Percentiles rank a stretch among this genome's conserved stretches.
Evolutionary conservation across 2,888 invertebrate genomes (phyloP).

Genomic region (Octodonta nipae): DNA sequence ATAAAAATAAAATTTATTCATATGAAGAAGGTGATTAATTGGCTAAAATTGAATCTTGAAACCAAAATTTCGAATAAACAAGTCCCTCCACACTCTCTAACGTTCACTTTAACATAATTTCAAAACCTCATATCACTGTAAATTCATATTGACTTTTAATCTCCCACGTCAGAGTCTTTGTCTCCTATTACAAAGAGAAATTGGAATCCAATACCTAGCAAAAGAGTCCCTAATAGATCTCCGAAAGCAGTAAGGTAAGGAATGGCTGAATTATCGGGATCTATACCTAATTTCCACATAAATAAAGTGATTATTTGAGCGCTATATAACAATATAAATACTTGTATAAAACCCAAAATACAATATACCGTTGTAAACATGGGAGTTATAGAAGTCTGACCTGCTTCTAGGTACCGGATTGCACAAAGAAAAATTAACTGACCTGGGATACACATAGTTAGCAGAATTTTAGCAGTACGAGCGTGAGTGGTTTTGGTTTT

Average conservation of each 20-base stretch:
- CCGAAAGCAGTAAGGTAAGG: constrained; percentile 79
- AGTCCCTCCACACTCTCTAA: no score
- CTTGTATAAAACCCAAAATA: constrained; percentile 31
- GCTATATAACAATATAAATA: constrained; percentile 57
- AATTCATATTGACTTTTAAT: no score
- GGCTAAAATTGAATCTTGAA: no score
- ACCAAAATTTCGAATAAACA: no score
- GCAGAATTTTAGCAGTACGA: constrained; percentile 32
- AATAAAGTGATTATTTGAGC: constrained; percentile 68
- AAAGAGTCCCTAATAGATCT: constrained; percentile 70
- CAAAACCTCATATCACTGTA: no score
- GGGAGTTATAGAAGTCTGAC: constrained; percentile 71
- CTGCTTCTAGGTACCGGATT: constrained; percentile 67
- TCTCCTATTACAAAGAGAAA: constrained; percentile 59
- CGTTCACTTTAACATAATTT: no score
- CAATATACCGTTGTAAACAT: not conserved
- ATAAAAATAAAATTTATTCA: no score
- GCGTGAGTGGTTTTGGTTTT: constrained; percentile 30
- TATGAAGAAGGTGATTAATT: no score
- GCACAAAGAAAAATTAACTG: constrained; percentile 78
- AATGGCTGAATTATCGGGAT: constrained; percentile 80
- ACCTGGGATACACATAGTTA: constrained; percentile 72
- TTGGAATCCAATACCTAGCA: constrained; percentile 60
- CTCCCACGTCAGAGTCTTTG: constrained; percentile 52
- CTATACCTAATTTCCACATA: constrained; percentile 69